These are phyloP conservation scores for Noctua comes DNA, from an alignment of 2,888 invertebrate species.

Conservation along the genomic window DNA sequence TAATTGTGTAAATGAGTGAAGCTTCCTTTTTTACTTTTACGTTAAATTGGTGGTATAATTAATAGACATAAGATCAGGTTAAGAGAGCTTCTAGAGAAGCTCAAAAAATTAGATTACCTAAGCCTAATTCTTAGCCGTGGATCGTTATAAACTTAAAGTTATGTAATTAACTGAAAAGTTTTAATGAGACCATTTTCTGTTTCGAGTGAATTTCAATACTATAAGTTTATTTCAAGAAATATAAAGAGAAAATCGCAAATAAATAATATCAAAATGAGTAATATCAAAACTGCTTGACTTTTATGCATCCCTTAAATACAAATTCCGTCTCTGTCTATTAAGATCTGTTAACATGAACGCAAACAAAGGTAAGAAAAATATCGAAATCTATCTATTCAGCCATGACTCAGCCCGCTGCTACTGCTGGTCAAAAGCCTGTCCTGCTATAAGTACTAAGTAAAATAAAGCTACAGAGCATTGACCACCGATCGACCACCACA, in stretches of 20 bases:
- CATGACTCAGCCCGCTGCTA: not conserved
- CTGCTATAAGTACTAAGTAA: not conserved
- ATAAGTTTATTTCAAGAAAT: not conserved
- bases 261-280: not conserved
- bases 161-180: not conserved
- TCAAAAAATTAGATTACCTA: not conserved
- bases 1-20: not conserved
- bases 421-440: not conserved
- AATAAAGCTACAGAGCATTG: not conserved
- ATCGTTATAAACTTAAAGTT: not conserved
- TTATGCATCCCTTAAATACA: not conserved
- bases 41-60: not conserved
- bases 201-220: not conserved
- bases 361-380: not conserved
- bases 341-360: not conserved
- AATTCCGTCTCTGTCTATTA: not conserved
- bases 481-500: conserved; percentile 4
- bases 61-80: not conserved
- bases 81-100: not conserved
- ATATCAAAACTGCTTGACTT: not conserved
- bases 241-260: not conserved
- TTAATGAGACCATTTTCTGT: not conserved
- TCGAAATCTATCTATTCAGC: not conserved
- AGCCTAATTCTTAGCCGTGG: not conserved
- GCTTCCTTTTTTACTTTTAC: not conserved